Evolutionary conservation across 2,888 invertebrate genomes (phyloP).

Genomic region (Eurytoma adleriae): DNA sequence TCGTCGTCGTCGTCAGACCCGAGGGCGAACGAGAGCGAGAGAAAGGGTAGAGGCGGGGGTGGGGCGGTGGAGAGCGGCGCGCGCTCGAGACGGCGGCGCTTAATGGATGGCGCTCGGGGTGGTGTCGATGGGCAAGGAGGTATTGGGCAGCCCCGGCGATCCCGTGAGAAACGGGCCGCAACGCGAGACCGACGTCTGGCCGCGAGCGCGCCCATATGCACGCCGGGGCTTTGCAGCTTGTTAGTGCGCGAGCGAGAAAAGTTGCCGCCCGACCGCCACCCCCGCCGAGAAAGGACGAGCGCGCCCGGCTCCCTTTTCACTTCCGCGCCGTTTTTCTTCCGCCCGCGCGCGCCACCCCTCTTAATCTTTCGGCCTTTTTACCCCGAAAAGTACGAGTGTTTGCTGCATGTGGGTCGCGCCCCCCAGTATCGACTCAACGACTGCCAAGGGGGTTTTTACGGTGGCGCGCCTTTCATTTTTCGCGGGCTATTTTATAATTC

Average conservation of each 20-base stretch:
- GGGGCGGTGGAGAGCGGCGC: not conserved
- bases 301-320: constrained; percentile 22
- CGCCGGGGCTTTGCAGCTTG: constrained; percentile 37
- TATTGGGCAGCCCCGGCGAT: not conserved
- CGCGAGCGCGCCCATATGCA: not conserved
- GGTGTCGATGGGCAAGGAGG: constrained; percentile 47
- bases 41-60: constrained; percentile 8
- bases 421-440: constrained; percentile 10
- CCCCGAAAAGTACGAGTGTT: constrained; percentile 6
- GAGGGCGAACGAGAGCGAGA: not conserved
- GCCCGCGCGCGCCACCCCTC: not conserved
- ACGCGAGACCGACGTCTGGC: constrained; percentile 41
- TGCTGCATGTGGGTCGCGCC: not conserved
- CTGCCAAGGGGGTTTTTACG: too few relatives aligned
- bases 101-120: constrained; percentile 49
- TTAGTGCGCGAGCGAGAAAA: constrained; percentile 42
- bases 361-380: constrained; percentile 21
- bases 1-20: not conserved
- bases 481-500: not conserved
- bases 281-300: constrained; percentile 20
- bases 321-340: constrained; percentile 4
- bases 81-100: not conserved
- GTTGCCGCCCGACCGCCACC: constrained; percentile 30
- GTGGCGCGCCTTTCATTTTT: not conserved
- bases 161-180: constrained; percentile 42